phyloP scores from a whole-genome alignment of 1,140 invertebrate species.

The Scaptomyza graminum region DNA sequence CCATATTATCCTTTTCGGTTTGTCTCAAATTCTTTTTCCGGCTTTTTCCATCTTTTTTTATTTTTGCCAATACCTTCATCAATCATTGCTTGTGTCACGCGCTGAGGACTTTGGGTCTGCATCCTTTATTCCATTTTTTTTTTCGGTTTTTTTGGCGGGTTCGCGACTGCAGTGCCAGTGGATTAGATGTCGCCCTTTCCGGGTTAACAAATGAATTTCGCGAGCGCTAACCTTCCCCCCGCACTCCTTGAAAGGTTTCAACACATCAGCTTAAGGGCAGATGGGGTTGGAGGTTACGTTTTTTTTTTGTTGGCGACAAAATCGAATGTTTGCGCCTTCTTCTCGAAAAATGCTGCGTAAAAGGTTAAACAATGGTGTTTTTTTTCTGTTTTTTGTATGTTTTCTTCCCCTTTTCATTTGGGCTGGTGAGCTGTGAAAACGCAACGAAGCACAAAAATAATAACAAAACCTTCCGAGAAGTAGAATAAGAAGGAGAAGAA shows the following conservation, averaged over 20 bases:
- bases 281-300: conserved; percentile 12
- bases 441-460: conserved; percentile 78
- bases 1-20: conserved; percentile 15
- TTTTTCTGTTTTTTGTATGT: conserved; percentile 11
- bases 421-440: conserved; percentile 68
- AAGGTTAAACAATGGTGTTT: conserved; percentile 71
- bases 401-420: conserved; percentile 26
- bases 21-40: conserved; percentile 12
- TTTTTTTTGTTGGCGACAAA: conserved; percentile 37
- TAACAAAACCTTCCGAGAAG: conserved; percentile 57
- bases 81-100: conserved; percentile 75
- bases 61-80: conserved; percentile 73
- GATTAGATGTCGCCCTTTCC: conserved; percentile 75
- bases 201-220: conserved; percentile 80
- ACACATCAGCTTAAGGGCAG: conserved; percentile 47
- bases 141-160: conserved; percentile 35
- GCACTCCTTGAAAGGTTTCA: conserved; percentile 58
- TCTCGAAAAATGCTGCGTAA: conserved; percentile 39
- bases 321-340: conserved; percentile 27
- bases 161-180: conserved; percentile 71
- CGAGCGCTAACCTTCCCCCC: conserved; percentile 31
- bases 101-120: conserved; percentile 49
- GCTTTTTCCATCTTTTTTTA: conserved; percentile 28
- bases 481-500: no score
- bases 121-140: conserved; percentile 19